phyloP scores from a whole-genome alignment of 2,113 vertebrate species.

The Cathartes aura region DNA sequence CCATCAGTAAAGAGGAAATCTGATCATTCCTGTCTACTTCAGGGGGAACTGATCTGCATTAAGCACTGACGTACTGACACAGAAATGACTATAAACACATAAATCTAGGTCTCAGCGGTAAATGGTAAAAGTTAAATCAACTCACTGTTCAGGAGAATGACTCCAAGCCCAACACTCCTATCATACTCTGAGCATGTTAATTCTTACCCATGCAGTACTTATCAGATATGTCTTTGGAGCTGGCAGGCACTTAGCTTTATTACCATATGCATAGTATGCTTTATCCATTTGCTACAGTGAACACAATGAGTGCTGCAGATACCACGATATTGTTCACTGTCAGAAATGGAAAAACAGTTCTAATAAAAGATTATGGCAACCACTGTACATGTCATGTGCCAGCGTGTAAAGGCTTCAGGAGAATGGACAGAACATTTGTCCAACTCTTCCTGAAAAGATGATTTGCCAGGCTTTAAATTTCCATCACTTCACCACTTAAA shows the following conservation, averaged over 20 bases:
- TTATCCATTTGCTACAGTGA: background rate
- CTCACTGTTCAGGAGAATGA: background rate
- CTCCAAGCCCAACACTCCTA: background rate
- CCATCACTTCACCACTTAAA: background rate
- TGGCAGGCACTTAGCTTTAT: background rate
- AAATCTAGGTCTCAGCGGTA: conserved; percentile 4
- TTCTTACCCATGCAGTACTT: background rate
- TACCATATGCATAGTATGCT: background rate
- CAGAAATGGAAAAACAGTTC: background rate
- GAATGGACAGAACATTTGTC: background rate
- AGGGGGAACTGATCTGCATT: conserved; percentile 18
- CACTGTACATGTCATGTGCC: background rate
- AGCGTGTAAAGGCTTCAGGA: background rate
- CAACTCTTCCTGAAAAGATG: background rate
- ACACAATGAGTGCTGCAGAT: background rate
- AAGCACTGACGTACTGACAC: background rate
- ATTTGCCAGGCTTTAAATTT: background rate
- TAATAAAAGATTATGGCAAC: background rate
- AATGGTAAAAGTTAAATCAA: background rate
- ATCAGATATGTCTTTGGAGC: background rate
- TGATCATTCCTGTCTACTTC: background rate
- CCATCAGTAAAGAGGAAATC: conserved; percentile 20
- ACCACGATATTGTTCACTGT: background rate
- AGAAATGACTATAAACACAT: conserved; percentile 1
- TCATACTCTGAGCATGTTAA: background rate